Evolutionary conservation across 1,140 invertebrate genomes (phyloP), one percentile per base, ranked within the genome.

Genomic region (Dryas iulia): DNA sequence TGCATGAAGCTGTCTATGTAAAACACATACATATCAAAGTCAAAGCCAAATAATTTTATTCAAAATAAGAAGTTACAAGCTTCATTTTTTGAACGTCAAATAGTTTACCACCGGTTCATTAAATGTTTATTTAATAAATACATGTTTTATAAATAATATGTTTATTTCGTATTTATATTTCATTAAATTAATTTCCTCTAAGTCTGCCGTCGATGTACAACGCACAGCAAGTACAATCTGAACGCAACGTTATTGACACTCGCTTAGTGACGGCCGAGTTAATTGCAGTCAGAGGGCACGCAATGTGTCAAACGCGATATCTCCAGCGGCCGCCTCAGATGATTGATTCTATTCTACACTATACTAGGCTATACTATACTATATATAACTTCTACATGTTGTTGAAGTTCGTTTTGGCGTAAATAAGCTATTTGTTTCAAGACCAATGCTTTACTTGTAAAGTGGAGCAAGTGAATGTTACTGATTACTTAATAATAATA

Each of bases 261-360:
- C 39, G 7, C 39, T 0, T 18, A 47, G 39, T 47, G 39, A 47
- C 12, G 14, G 39, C 8, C 39, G 39, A 7, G 26, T 59, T 59
- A 66, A 47, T 47, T 59, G 57, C 33, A n/a, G 64, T 66, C 64
- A 66, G 21, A 52, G 57, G 47, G n/a, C 35, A 52, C 26, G 21
- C 35, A 59, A 52, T 24, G 47, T 59, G 35, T 47, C 56, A 31
- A 30, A 2, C 24, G 39, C 6, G 39, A 47, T 61, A 61, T 52
- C 59, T 24, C 59, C 12, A 12, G 35, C 35, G 14, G 35, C 35
- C 35, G 35, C n/a, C 39, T 18, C n/a, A 21, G 6, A 47, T 21
- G 14, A 47, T 47, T 47, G 39, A 47, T 47, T 14, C 39, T 21
- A 7, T 47, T 18, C 14, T 47, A 47, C 21, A 18, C 39, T 21